Conservation (phyloP, 2,888 invertebrate genomes). For the Sepioteuthis lessoniana region DNA sequence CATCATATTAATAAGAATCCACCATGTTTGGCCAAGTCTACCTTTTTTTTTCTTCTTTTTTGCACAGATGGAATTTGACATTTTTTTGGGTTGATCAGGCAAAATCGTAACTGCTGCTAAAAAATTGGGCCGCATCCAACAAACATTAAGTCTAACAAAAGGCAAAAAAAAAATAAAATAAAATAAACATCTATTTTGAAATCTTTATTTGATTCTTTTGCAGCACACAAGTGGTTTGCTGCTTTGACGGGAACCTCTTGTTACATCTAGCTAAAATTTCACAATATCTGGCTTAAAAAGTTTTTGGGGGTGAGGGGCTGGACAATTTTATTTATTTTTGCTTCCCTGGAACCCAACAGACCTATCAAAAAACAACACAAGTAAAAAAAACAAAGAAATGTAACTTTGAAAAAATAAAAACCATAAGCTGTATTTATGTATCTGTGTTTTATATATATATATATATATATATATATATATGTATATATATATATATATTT, state of each 20-base stretch:
- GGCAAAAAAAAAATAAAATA: neutral
- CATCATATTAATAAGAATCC: neutral
- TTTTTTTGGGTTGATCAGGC: neutral
- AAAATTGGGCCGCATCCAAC: neutral
- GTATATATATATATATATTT: neutral
- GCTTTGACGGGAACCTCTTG: neutral
- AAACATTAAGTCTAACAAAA: slow-evolving; percentile 35
- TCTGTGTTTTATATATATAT: neutral
- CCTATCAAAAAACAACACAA: neutral
- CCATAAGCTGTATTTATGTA: neutral
- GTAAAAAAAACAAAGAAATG: neutral
- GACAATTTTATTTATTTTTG: neutral
- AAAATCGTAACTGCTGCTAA: slow-evolving; percentile 38
- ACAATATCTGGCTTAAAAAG: neutral
- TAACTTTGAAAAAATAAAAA: neutral
- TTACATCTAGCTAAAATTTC: neutral
- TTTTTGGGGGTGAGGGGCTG: neutral
- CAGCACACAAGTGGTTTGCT: neutral
- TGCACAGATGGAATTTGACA: slow-evolving; percentile 60
- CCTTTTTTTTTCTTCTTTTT: slow-evolving; percentile 46
- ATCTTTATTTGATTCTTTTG: neutral
- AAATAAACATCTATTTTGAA: neutral
- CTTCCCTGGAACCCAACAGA: neutral
- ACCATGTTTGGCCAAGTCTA: slow-evolving; percentile 38
- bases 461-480: neutral